phyloP scores from a whole-genome alignment of 2,888 invertebrate genomes.

The Dione vanillae region DNA sequence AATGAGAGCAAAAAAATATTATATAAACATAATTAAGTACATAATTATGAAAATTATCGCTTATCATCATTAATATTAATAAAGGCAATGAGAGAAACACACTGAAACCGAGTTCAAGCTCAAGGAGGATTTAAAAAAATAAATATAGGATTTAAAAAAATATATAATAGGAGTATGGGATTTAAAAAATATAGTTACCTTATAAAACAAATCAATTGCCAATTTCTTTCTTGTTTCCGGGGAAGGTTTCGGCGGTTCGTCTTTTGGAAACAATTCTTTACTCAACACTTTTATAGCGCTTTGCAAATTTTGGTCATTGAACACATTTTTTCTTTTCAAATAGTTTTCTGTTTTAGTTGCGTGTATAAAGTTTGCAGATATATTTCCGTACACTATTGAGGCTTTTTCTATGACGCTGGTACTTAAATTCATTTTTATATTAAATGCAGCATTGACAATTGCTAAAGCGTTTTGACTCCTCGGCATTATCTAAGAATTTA shows the following conservation, averaged over 20 bases:
- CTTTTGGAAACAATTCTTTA: slow-evolving; percentile 86
- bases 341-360: slow-evolving; percentile 84
- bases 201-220: slow-evolving; percentile 91
- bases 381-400: slow-evolving; percentile 87
- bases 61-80: background rate
- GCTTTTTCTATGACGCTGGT: slow-evolving; percentile 66
- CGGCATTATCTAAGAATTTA: slow-evolving; percentile 86
- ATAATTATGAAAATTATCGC: background rate
- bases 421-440: slow-evolving; percentile 76
- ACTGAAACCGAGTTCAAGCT: too few relatives aligned
- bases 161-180: background rate
- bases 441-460: slow-evolving; percentile 90
- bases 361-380: slow-evolving; percentile 82
- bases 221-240: slow-evolving; percentile 88
- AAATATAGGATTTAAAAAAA: too few relatives aligned
- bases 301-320: slow-evolving; percentile 70
- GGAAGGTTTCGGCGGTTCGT: slow-evolving; percentile 86
- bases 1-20: background rate
- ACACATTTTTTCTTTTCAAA: slow-evolving; percentile 72
- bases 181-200: slow-evolving; percentile 75
- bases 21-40: background rate
- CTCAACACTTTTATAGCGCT: slow-evolving; percentile 80
- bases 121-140: too few relatives aligned
- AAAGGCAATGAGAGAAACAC: too few relatives aligned
- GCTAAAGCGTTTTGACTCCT: slow-evolving; percentile 90